Evolutionary conservation across 1,140 invertebrate species (phyloP).

Genomic region (Philotrypesis tridentata): DNA sequence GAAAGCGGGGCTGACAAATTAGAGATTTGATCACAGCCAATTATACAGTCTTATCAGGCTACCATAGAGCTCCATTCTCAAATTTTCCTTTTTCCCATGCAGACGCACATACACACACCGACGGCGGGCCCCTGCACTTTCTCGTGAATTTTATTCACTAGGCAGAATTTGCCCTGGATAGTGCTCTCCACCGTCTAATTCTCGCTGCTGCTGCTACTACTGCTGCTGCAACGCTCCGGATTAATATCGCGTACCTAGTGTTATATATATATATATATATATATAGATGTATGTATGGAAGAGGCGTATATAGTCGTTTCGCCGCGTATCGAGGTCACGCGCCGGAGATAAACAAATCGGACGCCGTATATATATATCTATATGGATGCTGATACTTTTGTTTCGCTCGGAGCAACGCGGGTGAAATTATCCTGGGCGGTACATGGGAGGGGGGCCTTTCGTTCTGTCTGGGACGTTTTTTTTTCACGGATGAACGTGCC

Average conservation of each 20-base stretch:
- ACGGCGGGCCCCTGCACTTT: constrained; percentile 41
- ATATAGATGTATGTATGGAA: background rate
- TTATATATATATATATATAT: too few species aligned
- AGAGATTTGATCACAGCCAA: constrained; percentile 1
- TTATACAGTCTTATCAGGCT: constrained; percentile 14
- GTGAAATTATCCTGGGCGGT: background rate
- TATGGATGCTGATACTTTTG: too few species aligned
- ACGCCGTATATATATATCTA: background rate
- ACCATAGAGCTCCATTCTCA: background rate
- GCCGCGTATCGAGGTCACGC: constrained; percentile 40
- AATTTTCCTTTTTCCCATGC: background rate
- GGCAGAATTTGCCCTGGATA: constrained; percentile 37
- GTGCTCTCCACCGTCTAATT: constrained; percentile 37
- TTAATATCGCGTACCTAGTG: constrained; percentile 24
- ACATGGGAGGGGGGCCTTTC: background rate
- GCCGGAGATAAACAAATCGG: constrained; percentile 48
- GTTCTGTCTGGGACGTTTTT: background rate
- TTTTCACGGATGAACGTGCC: constrained; percentile 38
- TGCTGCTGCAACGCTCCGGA: constrained; percentile 12
- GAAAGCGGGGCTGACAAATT: too few species aligned
- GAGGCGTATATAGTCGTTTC: constrained; percentile 34
- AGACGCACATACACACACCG: background rate
- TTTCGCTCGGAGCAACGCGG: background rate
- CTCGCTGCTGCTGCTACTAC: background rate
- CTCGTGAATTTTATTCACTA: constrained; percentile 47